Evolutionary conservation across 2,113 vertebrate species (phyloP).

Genomic region (Clarias macrocephalus): DNA sequence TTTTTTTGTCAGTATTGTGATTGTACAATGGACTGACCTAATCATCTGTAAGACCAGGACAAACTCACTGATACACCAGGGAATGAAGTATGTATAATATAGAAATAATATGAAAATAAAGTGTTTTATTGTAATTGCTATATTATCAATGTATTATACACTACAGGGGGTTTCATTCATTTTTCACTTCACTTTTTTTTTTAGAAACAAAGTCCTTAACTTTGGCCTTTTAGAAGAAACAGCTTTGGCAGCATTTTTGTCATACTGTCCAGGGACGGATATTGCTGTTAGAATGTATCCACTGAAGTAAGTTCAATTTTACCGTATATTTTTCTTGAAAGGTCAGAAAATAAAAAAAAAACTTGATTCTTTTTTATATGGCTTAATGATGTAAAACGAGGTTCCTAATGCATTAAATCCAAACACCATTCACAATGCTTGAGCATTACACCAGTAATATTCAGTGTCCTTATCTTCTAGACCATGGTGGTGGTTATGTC

Average conservation of each 20-base stretch:
- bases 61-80: conserved; percentile 88
- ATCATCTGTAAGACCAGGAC: conserved; percentile 92
- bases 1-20: conserved; percentile 88
- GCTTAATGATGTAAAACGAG: background rate
- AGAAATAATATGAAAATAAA: background rate
- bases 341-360: background rate
- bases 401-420: background rate
- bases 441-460: background rate
- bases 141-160: background rate
- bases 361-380: background rate
- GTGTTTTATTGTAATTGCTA: background rate
- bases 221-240: conserved; percentile 80
- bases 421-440: background rate
- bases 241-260: conserved; percentile 76
- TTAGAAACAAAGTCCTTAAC: conserved; percentile 76
- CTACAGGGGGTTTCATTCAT: background rate
- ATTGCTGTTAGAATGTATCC: conserved; percentile 79
- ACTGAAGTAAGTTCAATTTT: conserved; percentile 69
- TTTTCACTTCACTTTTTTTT: background rate
- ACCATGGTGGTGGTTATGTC: conserved; percentile 54
- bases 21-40: conserved; percentile 90
- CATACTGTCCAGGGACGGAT: conserved; percentile 79
- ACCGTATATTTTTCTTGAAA: background rate
- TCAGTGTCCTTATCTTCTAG: conserved; percentile 25
- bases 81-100: conserved; percentile 82